Conservation (phyloP, 2,113 vertebrate genomes). For the Corynorhinus townsendii region DNA sequence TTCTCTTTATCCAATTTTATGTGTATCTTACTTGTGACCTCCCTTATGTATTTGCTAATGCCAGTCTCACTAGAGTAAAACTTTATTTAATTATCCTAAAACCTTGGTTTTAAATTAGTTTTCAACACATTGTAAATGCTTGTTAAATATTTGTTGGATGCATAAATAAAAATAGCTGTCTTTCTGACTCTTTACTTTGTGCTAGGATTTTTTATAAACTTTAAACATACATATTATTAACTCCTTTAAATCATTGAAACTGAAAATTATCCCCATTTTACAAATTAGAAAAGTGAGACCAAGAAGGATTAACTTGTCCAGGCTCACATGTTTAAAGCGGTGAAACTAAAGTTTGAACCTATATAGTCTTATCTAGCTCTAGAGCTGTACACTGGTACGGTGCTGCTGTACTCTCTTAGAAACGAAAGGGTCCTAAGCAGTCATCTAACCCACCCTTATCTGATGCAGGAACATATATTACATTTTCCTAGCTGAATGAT, state of each 20-base stretch:
- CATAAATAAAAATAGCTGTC: neutral
- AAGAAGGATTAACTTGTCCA: neutral
- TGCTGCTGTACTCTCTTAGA: neutral
- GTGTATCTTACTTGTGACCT: neutral
- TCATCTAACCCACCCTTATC: neutral
- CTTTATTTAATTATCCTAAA: neutral
- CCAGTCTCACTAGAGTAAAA: neutral
- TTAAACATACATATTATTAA: neutral
- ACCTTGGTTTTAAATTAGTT: neutral
- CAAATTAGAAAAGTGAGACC: neutral
- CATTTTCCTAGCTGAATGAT: neutral
- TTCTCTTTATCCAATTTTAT: neutral
- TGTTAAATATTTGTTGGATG: neutral
- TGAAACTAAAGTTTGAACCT: neutral
- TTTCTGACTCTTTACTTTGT: neutral
- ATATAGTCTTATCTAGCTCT: neutral
- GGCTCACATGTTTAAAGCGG: neutral
- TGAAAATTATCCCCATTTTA: neutral
- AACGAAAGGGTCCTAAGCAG: neutral
- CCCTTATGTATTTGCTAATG: neutral
- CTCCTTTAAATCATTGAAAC: neutral
- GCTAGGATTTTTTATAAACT: neutral
- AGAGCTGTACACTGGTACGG: neutral
- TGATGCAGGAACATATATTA: neutral
- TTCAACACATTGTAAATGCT: neutral